A percentile compares a stretch with the other conserved stretches of the same genome.
These are phyloP conservation scores for Accipiter virgatus DNA, from an alignment of 2,113 vertebrate genomes.

Conservation along the genomic window DNA sequence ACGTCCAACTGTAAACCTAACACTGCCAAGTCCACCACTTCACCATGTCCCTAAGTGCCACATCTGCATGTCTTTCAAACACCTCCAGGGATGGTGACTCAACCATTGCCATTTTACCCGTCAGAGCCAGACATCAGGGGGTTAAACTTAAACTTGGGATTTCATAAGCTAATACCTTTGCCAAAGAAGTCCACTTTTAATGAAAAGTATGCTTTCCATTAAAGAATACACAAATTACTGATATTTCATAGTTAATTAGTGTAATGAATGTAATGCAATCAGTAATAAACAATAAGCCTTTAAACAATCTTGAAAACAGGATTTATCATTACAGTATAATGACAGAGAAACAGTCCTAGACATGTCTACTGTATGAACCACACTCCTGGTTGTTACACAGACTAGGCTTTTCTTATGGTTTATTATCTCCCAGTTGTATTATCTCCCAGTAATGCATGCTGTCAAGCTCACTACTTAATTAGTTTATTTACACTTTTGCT, in stretches of 20 bases:
- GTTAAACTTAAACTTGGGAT: neutral
- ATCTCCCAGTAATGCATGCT: neutral
- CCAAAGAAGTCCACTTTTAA: neutral
- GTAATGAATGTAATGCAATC: neutral
- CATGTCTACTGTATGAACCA: neutral
- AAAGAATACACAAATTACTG: neutral
- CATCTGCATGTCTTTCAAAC: rapidly evolving
- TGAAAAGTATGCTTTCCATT: neutral
- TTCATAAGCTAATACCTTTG: neutral
- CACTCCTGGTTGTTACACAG: neutral
- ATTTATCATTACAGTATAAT: constrained; percentile 10
- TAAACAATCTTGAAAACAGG: neutral
- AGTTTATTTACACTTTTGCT: constrained; percentile 34
- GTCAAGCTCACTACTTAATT: neutral
- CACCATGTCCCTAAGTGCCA: neutral
- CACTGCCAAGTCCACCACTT: neutral
- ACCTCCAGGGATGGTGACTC: neutral
- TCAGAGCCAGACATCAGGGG: neutral
- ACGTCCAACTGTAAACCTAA: neutral
- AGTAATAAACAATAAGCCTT: neutral
- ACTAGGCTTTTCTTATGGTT: neutral
- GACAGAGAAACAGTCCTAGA: neutral
- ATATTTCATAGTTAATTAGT: neutral
- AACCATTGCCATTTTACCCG: neutral
- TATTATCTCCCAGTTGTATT: constrained; percentile 16